Percentiles rank a stretch among this genome's conserved stretches.
Conservation (phyloP, 2,888 invertebrate species). For the Petrophora chlorosata region DNA sequence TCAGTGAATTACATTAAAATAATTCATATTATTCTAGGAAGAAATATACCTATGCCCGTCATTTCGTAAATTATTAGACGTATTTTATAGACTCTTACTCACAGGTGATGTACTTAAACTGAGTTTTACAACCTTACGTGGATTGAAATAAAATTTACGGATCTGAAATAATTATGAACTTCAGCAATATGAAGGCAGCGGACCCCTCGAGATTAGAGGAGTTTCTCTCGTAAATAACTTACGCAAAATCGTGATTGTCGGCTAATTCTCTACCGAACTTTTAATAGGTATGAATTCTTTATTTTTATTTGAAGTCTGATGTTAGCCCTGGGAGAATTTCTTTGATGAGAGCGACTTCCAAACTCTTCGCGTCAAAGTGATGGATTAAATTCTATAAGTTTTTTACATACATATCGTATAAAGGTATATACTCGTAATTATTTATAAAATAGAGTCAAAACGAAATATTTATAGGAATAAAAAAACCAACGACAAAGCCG, state of each 20-base stretch:
- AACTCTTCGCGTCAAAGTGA: constrained; percentile 8
- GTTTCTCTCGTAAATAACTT: constrained; percentile 36
- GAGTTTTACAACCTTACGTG: constrained; percentile 7
- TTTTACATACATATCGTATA: neutral
- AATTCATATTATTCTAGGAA: too few species aligned
- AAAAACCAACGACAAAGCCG: too few species aligned
- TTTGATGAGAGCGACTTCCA: constrained; percentile 8
- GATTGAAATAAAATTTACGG: constrained; percentile 26
- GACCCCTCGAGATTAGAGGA: constrained; percentile 35
- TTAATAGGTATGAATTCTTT: constrained; percentile 44
- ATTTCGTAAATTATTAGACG: too few species aligned
- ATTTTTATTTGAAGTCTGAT: constrained; percentile 36
- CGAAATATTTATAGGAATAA: too few species aligned
- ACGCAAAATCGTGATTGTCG: constrained; percentile 40
- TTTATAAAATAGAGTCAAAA: too few species aligned
- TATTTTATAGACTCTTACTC: too few species aligned
- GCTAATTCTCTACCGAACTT: constrained; percentile 41
- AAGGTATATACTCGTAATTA: too few species aligned
- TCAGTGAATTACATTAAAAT: too few species aligned
- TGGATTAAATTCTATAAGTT: constrained; percentile 13
- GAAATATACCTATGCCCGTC: too few species aligned
- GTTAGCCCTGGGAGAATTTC: constrained; percentile 28
- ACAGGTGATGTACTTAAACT: neutral
- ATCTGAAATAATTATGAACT: constrained; percentile 30
- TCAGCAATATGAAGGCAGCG: constrained; percentile 21